Evolutionary conservation across 2,797 vertebrate species (phyloP).

Genomic region (Chloroceryle amazona): DNA sequence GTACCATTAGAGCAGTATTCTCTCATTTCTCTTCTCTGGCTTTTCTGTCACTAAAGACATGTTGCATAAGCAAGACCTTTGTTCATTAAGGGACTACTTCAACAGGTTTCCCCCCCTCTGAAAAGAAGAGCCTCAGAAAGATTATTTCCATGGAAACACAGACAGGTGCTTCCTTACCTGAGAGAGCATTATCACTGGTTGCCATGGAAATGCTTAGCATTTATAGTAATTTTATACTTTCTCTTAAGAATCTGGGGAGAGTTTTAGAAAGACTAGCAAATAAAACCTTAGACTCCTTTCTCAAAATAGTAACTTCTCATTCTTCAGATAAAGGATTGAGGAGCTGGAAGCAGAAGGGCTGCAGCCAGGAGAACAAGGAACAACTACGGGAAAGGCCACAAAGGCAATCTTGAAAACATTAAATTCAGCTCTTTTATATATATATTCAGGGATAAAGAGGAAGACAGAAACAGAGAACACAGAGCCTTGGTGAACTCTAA

Average conservation of each 20-base stretch:
- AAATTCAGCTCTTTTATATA: background rate
- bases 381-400: background rate
- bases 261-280: background rate
- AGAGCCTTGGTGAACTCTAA: background rate
- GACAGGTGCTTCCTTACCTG: slow-evolving; percentile 29
- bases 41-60: background rate
- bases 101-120: background rate
- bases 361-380: background rate
- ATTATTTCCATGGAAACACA: slow-evolving; percentile 55
- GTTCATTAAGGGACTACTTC: background rate
- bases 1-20: background rate
- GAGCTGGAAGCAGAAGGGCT: background rate
- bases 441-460: background rate
- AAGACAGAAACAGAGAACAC: background rate
- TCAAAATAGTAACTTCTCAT: background rate
- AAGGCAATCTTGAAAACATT: background rate
- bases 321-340: background rate
- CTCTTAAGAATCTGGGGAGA: background rate
- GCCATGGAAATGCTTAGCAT: slow-evolving; percentile 6
- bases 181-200: background rate
- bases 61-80: slow-evolving; percentile 16
- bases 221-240: background rate
- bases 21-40: background rate
- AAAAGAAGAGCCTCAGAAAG: slow-evolving; percentile 5
- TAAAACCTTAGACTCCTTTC: background rate